phyloP scores from a whole-genome alignment of 2,888 invertebrate species.

The Anorthoa munda region DNA sequence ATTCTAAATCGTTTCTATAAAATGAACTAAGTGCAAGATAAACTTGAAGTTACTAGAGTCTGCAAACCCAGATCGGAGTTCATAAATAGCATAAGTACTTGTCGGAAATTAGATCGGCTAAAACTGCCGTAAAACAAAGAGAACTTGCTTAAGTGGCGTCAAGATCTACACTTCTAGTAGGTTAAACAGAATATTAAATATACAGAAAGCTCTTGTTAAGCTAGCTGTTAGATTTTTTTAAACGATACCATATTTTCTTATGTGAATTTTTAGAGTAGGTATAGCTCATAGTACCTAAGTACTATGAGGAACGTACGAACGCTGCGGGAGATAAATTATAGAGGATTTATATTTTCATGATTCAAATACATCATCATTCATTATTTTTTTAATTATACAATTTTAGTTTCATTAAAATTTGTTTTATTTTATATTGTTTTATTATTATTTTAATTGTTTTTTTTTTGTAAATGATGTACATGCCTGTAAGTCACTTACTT shows the following conservation, averaged over 20 bases:
- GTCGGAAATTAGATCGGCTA: slow-evolving; percentile 54
- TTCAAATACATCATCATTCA: no score
- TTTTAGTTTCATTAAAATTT: no score
- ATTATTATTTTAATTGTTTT: no score
- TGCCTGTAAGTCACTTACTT: no score
- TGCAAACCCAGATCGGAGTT: slow-evolving; percentile 27
- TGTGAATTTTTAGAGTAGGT: no score
- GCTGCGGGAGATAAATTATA: no score
- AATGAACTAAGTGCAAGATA: slow-evolving; percentile 28
- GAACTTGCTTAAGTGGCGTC: slow-evolving; percentile 40
- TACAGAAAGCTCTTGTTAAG: slow-evolving; percentile 2
- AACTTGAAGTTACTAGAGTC: slow-evolving; percentile 22
- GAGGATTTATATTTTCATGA: no score
- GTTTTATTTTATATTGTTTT: no score
- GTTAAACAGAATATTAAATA: slow-evolving; percentile 7
- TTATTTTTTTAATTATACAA: no score
- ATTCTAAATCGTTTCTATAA: neutral
- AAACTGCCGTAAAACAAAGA: slow-evolving; percentile 47
- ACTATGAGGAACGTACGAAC: no score
- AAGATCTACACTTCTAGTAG: slow-evolving; percentile 21
- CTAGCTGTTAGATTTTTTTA: neutral
- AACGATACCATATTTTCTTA: neutral
- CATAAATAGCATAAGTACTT: slow-evolving; percentile 36
- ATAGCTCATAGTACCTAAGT: no score
- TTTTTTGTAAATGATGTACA: no score